phyloP scores from a whole-genome alignment of 2,888 invertebrate genomes.

The Ophion ellenae region DNA sequence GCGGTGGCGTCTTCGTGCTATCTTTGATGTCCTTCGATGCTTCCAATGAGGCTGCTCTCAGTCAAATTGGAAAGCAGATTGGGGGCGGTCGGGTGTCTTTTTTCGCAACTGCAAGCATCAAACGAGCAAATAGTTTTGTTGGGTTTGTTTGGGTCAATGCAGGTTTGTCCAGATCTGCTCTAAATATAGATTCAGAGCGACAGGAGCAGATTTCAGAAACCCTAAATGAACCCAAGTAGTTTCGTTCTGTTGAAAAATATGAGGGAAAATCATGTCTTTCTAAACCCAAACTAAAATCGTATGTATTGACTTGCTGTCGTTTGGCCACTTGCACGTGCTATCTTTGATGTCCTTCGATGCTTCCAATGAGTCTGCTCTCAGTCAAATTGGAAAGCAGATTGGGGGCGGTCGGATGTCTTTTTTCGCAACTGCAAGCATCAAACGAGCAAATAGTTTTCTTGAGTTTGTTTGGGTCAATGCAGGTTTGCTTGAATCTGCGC shows the following conservation, averaged over 20 bases:
- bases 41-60: background rate
- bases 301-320: background rate
- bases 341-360: background rate
- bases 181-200: background rate
- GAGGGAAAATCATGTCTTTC: background rate
- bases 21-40: background rate
- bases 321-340: no score
- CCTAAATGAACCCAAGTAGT: background rate
- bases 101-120: background rate
- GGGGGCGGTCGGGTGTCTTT: background rate
- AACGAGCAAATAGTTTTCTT: background rate
- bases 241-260: background rate
- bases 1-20: no score
- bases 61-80: background rate
- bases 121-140: background rate
- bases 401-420: background rate
- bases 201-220: no score
- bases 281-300: no score
- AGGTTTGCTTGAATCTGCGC: background rate
- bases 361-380: background rate
- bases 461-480: background rate
- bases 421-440: background rate
- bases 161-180: background rate
- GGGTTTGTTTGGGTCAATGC: background rate
- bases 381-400: background rate